Conservation (phyloP, 2,888 invertebrate genomes). For the Trichogramma dendrolimi region DNA sequence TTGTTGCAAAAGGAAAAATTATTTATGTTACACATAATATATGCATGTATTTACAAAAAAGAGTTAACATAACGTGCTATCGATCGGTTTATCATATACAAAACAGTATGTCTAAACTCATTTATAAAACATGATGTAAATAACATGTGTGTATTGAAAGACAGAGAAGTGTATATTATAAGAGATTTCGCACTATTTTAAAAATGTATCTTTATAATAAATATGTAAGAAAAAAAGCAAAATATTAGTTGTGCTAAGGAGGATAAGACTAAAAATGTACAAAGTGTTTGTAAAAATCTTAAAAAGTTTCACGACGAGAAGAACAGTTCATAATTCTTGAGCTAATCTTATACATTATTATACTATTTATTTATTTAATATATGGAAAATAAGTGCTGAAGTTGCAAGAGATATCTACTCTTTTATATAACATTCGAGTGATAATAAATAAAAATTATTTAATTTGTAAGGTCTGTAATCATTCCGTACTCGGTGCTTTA, state of each 20-base stretch:
- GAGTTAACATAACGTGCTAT: constrained; percentile 48
- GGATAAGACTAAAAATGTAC: too few species aligned
- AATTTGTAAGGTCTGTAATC: too few species aligned
- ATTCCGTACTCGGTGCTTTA: too few species aligned
- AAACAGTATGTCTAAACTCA: constrained; percentile 43
- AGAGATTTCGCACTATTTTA: background rate
- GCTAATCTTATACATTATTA: too few species aligned
- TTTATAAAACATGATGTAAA: constrained; percentile 32
- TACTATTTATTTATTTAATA: too few species aligned
- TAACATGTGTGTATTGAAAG: constrained; percentile 24
- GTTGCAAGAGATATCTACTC: too few species aligned
- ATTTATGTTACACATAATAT: constrained; percentile 43
- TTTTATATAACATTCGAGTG: too few species aligned
- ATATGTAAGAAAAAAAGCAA: constrained; percentile 13
- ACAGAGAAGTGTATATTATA: constrained; percentile 24
- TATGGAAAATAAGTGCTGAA: too few species aligned
- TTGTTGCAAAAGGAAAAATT: constrained; percentile 46
- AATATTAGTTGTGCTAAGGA: background rate
- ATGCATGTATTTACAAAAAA: constrained; percentile 43
- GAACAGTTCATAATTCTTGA: too few species aligned
- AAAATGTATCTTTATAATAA: constrained; percentile 4
- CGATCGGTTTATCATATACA: constrained; percentile 37
- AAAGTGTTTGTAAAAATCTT: too few species aligned
- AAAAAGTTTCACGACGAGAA: too few species aligned
- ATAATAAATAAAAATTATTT: too few species aligned